Evolutionary conservation across 2,113 vertebrate genomes (phyloP), one percentile per base, ranked within the genome.

Genomic region (Peucedramus taeniatus): DNA sequence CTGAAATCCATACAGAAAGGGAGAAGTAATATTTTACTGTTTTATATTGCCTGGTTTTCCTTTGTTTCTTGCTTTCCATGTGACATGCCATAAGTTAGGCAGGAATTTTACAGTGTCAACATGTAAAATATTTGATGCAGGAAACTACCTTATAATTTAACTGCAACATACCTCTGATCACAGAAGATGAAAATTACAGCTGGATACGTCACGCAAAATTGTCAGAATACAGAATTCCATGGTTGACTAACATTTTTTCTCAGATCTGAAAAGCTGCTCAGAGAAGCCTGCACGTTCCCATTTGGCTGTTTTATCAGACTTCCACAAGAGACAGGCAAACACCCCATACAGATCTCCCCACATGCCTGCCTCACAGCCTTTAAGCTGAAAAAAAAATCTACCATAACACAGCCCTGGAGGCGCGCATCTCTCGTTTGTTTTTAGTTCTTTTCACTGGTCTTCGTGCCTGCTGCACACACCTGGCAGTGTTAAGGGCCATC

Each of bases 261-360:
- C 45, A 47, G 24, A 16, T 68, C 86, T 68, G 35, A 42, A 42
- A 80, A 54, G 35, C 47, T 74, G 11, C 30, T 80, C 27, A 28
- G 44, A 74, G 60, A 53, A 72, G 18, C 26, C 30, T 59, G 30
- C 30, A 4, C 21, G 7, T 85, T 60, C 26, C 74, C 30, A 42
- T 66, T 79, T 53, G 60, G 45, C 21, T 22, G 9, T 74, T 91
- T 80, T 85, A 17, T 72, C 51, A 31, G 20, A 65, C 39, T 72
- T 65, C 45, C 39, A 45, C 45, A 42, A 26, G 42, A 77, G 71
- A 37, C 18, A 40, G 57, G 57, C 57, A 64, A 74, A 51, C 33
- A 74, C 7, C 6, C 23, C 7, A 7, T 49, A 30, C 30, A 0
- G 0, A 50, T 68, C 26, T 59, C 31, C 45, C 72, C 45, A 28